Evolutionary conservation across 2,113 vertebrate genomes (phyloP), one percentile per base, ranked within the genome.

Genomic region (Prunella himalayana): DNA sequence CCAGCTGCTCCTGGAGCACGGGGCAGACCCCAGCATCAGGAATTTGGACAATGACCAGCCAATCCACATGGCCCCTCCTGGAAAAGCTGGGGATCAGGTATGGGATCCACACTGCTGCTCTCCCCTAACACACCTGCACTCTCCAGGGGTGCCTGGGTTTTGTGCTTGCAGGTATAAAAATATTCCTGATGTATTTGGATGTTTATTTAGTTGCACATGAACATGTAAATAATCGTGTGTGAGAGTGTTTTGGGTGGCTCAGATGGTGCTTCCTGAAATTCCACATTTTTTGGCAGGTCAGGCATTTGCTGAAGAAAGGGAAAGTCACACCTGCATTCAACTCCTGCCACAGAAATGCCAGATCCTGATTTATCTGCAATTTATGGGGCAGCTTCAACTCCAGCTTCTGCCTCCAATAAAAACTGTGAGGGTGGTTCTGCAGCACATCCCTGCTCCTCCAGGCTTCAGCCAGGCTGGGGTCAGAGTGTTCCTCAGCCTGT

Each of bases 31-130:
- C 0, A 96, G 95, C 94, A 90, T 97, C 86, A 19, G 97, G 15
- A 97, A 97, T 86, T 72, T 97, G 17, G 97, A 97, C 89, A 97
- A 97, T 0, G 96, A 97, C 16, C 97, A 97, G 63, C 94, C 97
- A 3, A 82, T 97, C 86, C 97, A 98, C 78, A 95, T 98, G 96
- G 91, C 91, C 70, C 96, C 92, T 35, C 20, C 92, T 59, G 97
- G 97, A 8, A 92, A 81, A 70, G 94, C 92, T 70, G 96, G 97
- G 53, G 97, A 98, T 10, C 95, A 88, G 96, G 97, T 97, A 90
- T 5, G 10, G 13, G 5, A 33, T 15, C 47, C 8, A 4, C 51
- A 3, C n/a, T 87, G 49, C 42, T 78, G 65, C 47, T 61, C 28
- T 28, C 51, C 68, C 51, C 42, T 9, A 4, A 19, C 12, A 1